Evolutionary conservation across 2,797 vertebrate species (phyloP).

Genomic region (Poeciliopsis turneri): DNA sequence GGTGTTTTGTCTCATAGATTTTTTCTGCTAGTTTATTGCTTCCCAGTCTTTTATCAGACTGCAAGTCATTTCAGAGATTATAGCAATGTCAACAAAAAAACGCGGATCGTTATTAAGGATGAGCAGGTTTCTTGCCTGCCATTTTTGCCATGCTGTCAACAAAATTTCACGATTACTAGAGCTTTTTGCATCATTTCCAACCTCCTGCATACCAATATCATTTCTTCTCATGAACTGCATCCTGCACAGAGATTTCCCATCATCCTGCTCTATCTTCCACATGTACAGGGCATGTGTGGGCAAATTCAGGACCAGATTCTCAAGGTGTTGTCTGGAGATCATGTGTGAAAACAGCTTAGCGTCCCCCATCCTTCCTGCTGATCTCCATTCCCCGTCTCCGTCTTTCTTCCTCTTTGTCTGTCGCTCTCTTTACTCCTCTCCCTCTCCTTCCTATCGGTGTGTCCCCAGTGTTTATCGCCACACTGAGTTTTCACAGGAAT

Average conservation of each 20-base stretch:
- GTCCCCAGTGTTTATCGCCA: constrained; percentile 75
- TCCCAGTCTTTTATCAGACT: neutral
- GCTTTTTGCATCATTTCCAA: neutral
- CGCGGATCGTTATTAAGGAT: neutral
- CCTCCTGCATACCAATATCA: neutral
- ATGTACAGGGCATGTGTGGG: neutral
- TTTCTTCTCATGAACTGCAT: neutral
- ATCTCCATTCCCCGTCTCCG: neutral
- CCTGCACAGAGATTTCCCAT: neutral
- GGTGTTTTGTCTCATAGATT: neutral
- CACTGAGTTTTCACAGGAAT: constrained; percentile 86
- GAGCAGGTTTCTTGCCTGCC: neutral
- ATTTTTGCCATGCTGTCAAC: neutral
- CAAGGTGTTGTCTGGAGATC: neutral
- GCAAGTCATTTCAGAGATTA: neutral
- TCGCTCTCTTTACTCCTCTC: constrained; percentile 23
- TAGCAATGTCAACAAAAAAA: neutral
- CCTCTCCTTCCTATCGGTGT: constrained; percentile 34
- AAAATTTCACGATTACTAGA: neutral
- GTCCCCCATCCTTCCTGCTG: neutral
- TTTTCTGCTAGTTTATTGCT: neutral
- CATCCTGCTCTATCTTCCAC: neutral
- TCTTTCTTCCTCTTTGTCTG: constrained; percentile 21
- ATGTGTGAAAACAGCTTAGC: constrained; percentile 3
- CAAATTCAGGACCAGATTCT: constrained; percentile 1